Percentiles rank a stretch among this genome's conserved stretches.
Evolutionary conservation across 2,113 vertebrate species (phyloP).

Genomic region (Anoura caudifer): DNA sequence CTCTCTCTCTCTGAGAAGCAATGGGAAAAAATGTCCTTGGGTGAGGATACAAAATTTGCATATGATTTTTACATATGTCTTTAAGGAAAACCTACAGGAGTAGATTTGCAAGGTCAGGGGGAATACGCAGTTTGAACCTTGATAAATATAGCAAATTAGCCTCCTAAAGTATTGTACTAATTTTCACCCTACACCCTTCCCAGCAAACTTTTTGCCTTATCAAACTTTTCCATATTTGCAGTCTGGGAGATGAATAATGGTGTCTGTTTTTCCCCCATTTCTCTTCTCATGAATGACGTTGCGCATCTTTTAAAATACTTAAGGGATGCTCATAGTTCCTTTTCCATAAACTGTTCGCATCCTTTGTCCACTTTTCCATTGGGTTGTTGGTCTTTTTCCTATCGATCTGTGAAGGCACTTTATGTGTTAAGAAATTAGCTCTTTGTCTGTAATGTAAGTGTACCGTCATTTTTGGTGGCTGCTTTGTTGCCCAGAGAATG

Average conservation of each 20-base stretch:
- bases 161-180: not conserved
- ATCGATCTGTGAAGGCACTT: not conserved
- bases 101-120: not conserved
- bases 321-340: not conserved
- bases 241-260: not conserved
- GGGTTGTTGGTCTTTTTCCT: not conserved
- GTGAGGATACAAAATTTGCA: not conserved
- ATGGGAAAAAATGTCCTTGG: not conserved
- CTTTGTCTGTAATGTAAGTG: not conserved
- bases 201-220: not conserved
- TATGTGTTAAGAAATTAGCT: not conserved
- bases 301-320: not conserved
- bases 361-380: not conserved
- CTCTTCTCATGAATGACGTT: not conserved
- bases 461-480: not conserved
- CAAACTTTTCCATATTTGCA: not conserved
- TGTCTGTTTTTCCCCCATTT: not conserved
- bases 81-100: not conserved
- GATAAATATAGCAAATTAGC: not conserved
- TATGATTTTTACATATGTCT: not conserved
- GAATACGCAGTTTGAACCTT: not conserved
- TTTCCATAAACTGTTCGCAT: not conserved
- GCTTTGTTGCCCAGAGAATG: not conserved
- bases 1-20: no score
- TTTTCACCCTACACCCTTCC: not conserved